Evolutionary conservation across 2,113 vertebrate genomes (phyloP).

Genomic region (Leptosomus discolor): DNA sequence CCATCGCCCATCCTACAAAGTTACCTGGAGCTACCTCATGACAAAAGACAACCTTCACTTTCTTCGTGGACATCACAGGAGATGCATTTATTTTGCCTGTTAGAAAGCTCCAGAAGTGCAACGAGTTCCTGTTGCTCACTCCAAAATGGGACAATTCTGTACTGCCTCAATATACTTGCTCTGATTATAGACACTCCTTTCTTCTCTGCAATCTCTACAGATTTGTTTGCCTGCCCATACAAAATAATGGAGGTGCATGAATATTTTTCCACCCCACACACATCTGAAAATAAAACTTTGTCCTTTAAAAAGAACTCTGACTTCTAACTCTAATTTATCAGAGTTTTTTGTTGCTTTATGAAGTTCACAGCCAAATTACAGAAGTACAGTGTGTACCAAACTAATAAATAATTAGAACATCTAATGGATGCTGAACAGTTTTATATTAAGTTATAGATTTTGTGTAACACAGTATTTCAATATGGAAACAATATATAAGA

Average conservation of each 20-base stretch:
- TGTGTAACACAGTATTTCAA: not conserved
- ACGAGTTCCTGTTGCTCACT: not conserved
- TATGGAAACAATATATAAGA: not conserved
- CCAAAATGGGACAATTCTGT: not conserved
- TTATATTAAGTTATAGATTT: not conserved
- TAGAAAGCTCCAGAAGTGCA: not conserved
- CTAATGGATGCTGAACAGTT: not conserved
- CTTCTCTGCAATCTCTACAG: not conserved
- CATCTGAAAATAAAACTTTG: not conserved
- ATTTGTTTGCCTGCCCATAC: not conserved
- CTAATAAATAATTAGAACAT: not conserved
- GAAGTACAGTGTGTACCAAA: not conserved
- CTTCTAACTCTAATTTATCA: not conserved
- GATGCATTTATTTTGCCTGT: not conserved
- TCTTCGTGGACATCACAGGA: not conserved
- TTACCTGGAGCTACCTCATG: not conserved
- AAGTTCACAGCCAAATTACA: not conserved
- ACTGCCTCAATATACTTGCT: not conserved
- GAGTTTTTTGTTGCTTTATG: not conserved
- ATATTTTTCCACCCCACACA: not conserved
- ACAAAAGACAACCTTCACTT: not conserved
- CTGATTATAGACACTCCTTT: not conserved
- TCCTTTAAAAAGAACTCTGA: not conserved
- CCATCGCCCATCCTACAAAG: not conserved
- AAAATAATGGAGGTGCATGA: not conserved